Conservation (phyloP, 1,140 invertebrate species). For the Potamilus streckersoni region DNA sequence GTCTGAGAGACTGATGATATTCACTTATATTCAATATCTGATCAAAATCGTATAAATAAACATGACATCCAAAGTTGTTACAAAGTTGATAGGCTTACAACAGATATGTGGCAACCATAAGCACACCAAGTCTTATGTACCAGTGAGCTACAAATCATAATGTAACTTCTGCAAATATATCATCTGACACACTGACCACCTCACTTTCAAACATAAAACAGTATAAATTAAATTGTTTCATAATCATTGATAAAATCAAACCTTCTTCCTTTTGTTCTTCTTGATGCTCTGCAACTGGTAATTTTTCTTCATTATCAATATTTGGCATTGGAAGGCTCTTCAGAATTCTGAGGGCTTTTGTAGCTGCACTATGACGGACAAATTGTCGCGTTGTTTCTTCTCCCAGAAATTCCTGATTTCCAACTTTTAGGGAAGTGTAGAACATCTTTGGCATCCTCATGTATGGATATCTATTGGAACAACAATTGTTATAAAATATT, state of each 20-base stretch:
- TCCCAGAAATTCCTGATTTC: slow-evolving; percentile 86
- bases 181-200: too few species aligned
- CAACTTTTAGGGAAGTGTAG: slow-evolving; percentile 79
- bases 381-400: slow-evolving; percentile 87
- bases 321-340: slow-evolving; percentile 67
- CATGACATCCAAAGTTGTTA: too few species aligned
- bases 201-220: too few species aligned
- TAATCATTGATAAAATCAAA: slow-evolving; percentile 42
- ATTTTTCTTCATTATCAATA: slow-evolving; percentile 28
- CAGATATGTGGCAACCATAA: too few species aligned
- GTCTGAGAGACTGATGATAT: too few species aligned
- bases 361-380: slow-evolving; percentile 90
- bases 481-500: too few species aligned
- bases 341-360: slow-evolving; percentile 80
- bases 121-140: too few species aligned
- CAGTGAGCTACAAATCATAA: too few species aligned
- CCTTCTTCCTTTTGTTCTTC: slow-evolving; percentile 34
- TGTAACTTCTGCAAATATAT: too few species aligned
- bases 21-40: too few species aligned
- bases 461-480: slow-evolving; percentile 61
- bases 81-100: too few species aligned
- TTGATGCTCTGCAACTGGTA: slow-evolving; percentile 15
- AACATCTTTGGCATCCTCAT: slow-evolving; percentile 66
- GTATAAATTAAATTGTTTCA: not conserved
- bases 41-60: too few species aligned